phyloP scores from a whole-genome alignment of 2,888 invertebrate genomes.

The Apodemia duryi region DNA sequence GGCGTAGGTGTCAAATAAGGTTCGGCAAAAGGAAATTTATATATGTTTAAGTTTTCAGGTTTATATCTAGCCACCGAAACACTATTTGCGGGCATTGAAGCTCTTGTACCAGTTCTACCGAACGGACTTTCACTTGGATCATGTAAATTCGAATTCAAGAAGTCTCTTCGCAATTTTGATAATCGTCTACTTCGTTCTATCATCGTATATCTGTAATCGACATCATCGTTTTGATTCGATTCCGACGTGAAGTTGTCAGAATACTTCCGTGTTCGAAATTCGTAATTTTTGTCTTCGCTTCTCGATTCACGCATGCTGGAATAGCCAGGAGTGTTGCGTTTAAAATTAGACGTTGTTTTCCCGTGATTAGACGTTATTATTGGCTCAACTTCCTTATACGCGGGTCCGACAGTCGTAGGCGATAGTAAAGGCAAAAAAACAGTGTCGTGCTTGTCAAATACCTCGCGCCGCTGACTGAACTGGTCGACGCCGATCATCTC shows the following conservation, averaged over 20 bases:
- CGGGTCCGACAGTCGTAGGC: conserved; percentile 46
- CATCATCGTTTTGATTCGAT: conserved; percentile 65
- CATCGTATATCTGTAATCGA: conserved; percentile 66
- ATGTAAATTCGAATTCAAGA: conserved; percentile 66
- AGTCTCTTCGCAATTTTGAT: conserved; percentile 65
- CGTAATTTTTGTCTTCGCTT: conserved; percentile 55
- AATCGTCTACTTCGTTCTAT: conserved; percentile 65
- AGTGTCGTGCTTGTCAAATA: conserved; percentile 74
- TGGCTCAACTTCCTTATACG: conserved; percentile 56
- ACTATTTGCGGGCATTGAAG: conserved; percentile 60
- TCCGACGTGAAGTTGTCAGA: conserved; percentile 72
- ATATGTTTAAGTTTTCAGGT: conserved; percentile 65
- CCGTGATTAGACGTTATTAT: conserved; percentile 70
- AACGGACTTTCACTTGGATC: conserved; percentile 58
- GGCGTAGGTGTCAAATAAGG: conserved; percentile 70
- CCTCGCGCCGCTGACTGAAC: conserved; percentile 75
- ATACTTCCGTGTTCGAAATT: conserved; percentile 67
- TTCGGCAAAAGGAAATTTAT: conserved; percentile 37
- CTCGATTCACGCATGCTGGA: conserved; percentile 71
- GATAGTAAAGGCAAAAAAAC: conserved; percentile 67
- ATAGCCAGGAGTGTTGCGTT: conserved; percentile 62
- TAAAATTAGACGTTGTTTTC: conserved; percentile 67
- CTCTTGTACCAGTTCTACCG: conserved; percentile 55
- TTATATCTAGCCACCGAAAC: conserved; percentile 56
- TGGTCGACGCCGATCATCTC: conserved; percentile 72